These are phyloP conservation scores for Sebastes minor DNA, from an alignment of 2,797 vertebrate genomes.

Conservation along the genomic window DNA sequence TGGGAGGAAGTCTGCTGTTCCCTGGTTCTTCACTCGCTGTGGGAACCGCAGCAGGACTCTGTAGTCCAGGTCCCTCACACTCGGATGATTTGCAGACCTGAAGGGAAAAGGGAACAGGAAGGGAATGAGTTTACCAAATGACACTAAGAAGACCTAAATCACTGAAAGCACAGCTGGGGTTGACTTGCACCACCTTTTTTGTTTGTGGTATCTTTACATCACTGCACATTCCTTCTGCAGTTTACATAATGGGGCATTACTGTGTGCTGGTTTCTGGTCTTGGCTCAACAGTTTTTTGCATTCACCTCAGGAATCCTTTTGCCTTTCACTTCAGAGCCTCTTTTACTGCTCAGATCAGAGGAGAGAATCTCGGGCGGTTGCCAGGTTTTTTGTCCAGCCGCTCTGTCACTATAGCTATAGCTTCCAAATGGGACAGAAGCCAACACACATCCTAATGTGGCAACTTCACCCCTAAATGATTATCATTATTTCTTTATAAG, in stretches of 20 bases:
- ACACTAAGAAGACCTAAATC: neutral
- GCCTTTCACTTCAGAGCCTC: conserved; percentile 50
- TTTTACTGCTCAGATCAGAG: conserved; percentile 65
- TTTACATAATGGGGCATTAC: conserved; percentile 29
- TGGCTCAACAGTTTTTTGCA: conserved; percentile 37
- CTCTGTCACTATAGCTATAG: conserved; percentile 40
- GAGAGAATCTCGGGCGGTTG: conserved; percentile 33
- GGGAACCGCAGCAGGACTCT: conserved; percentile 87
- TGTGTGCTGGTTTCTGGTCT: conserved; percentile 21
- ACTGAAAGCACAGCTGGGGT: neutral
- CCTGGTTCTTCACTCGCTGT: conserved; percentile 88
- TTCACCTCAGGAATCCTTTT: conserved; percentile 61
- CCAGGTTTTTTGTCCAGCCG: conserved; percentile 47
- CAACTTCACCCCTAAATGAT: conserved; percentile 9
- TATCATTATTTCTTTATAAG: conserved; percentile 1
- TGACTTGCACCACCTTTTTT: neutral
- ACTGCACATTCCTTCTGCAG: conserved; percentile 8
- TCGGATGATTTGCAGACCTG: conserved; percentile 81
- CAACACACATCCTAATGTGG: conserved; percentile 33
- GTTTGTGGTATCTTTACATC: conserved; percentile 1
- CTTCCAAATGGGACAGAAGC: conserved; percentile 40
- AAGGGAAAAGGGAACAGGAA: conserved; percentile 10
- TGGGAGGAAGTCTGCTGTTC: conserved; percentile 86
- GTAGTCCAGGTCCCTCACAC: conserved; percentile 80
- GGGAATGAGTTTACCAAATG: neutral